Base-by-base conservation (phyloP, 1,140 invertebrate species). In the Hyphantria cunea region DNA sequence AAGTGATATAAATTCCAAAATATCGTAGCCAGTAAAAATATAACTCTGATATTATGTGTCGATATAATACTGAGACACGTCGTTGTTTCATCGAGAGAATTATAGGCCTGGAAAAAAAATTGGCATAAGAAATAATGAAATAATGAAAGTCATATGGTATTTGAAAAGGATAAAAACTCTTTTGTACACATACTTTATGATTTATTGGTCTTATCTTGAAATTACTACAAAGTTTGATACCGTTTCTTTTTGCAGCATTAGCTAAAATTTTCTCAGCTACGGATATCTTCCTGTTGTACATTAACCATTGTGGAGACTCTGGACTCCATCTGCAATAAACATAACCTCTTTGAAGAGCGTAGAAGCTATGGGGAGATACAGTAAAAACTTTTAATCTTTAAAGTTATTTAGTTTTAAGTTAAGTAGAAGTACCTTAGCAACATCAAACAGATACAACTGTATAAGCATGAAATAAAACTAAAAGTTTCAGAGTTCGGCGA, bases 291-390 rank as follows among this genome's bases (percentile, higher is more conserved):
- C 95, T 94, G n/a, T 94, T 93, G 11, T 94, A 93, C 0, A 96
- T 78, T 8, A 97, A 89, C 96, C 96, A 97, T 45, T 96, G 92
- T 0, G 96, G 96, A 6, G 95, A 96, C 88, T 97, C 96, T 11
- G 96, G 95, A 65, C 95, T 88, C 39, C 95, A 84, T 92, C 94
- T 96, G 59, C 8, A 92, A 89, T 4, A 95, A 39, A 32, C 11
- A 58, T 37, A 25, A 3, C 17, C 2, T 13, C 8, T 6, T 37
- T 0, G 8, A 37, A 37, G 8, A 37, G 34, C 34, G n/a, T n/a
- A 25, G 2, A 5, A 25, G 17, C 2, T 25, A 25, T 25, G 5
- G 1, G 17, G 17, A 1, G 17, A 25, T 25, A 25, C 5, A 25
- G 5, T 25, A 25, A 25, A 25, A 25, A 5, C 1, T 3, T 25